Evolutionary conservation across 2,888 invertebrate genomes (phyloP).

Genomic region (Labia minor): DNA sequence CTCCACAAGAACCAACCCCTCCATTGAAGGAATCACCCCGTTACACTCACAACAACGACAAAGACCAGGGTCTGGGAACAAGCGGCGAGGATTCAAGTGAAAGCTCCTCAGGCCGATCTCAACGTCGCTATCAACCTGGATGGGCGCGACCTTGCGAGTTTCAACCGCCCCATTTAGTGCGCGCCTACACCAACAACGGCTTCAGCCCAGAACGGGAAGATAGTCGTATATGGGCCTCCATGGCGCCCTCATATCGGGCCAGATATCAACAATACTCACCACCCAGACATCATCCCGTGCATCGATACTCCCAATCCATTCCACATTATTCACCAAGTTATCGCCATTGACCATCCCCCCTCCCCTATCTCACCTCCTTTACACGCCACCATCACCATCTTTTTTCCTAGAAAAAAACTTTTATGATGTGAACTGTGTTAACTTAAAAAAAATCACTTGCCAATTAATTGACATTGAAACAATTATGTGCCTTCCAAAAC

Average conservation of each 20-base stretch:
- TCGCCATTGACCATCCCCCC: neutral
- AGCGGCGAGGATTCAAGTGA: conserved; percentile 78
- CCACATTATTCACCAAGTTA: neutral
- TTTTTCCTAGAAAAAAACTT: too few relatives aligned
- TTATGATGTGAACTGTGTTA: neutral
- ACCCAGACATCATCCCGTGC: neutral
- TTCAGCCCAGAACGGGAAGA: conserved; percentile 45
- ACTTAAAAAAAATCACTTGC: neutral
- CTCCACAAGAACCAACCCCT: neutral
- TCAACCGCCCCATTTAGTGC: conserved; percentile 51
- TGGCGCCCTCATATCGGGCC: neutral
- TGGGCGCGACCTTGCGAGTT: conserved; percentile 23
- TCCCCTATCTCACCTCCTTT: too few relatives aligned
- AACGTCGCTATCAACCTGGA: conserved; percentile 40
- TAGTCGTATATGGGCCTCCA: neutral
- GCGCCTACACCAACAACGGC: conserved; percentile 47
- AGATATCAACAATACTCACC: neutral
- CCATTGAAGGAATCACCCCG: neutral
- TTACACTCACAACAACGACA: conserved; percentile 33
- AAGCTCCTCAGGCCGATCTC: conserved; percentile 64
- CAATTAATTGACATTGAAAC: too few relatives aligned
- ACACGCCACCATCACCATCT: too few relatives aligned
- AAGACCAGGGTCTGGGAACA: conserved; percentile 71
- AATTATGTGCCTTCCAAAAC: too few relatives aligned
- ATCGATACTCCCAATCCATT: neutral